Conservation (phyloP, 2,797 vertebrate species). For the Triplophysa yarkandensis region DNA sequence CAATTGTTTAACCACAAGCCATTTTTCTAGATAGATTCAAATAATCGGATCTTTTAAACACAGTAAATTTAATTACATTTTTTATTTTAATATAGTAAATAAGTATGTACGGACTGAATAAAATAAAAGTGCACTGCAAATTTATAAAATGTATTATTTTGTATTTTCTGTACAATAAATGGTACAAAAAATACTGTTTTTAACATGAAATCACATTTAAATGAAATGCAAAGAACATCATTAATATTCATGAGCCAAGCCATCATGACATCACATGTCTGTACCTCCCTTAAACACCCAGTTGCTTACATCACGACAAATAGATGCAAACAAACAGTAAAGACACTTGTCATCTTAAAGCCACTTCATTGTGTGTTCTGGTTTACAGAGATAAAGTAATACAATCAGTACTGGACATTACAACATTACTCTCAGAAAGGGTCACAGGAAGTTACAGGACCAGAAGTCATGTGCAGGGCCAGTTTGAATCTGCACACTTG, state of each 20-base stretch:
- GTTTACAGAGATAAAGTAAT: constrained; percentile 11
- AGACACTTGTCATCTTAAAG: neutral
- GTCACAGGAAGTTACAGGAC: neutral
- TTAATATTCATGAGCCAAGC: neutral
- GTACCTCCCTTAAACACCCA: neutral
- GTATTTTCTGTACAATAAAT: no score
- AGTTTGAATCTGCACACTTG: no score
- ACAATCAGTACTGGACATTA: constrained; percentile 9
- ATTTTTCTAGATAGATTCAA: no score
- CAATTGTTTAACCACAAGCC: neutral
- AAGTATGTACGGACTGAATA: no score
- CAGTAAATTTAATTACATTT: no score
- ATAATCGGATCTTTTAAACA: no score
- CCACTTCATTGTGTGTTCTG: neutral
- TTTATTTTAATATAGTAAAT: no score
- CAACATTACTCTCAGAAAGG: neutral
- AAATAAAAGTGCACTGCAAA: no score
- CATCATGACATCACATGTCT: neutral
- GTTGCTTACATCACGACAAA: neutral
- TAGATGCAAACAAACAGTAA: neutral
- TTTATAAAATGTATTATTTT: no score
- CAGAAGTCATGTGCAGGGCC: no score
- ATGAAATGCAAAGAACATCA: neutral
- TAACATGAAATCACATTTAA: no score
- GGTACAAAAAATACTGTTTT: no score